A percentile compares a stretch with the other conserved stretches of the same genome.
phyloP scores from a whole-genome alignment of 1,140 invertebrate species.

The Meloidogyne floridensis region DNA sequence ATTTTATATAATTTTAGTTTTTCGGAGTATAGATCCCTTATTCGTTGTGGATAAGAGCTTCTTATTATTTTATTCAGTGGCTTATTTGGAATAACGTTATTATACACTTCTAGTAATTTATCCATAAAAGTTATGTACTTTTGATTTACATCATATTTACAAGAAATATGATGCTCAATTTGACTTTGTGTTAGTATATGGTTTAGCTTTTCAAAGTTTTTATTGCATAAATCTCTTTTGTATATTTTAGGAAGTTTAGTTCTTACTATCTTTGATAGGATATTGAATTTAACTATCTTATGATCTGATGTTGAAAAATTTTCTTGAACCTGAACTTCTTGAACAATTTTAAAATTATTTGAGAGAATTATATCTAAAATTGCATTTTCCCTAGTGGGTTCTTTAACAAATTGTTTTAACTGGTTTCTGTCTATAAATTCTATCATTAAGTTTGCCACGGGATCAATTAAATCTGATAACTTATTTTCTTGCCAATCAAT shows the following conservation, averaged over 20 bases:
- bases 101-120: not conserved
- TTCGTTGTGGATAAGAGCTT: too few species aligned
- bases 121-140: not conserved
- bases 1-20: too few species aligned
- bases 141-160: not conserved
- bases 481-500: not conserved
- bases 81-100: not conserved
- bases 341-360: too few species aligned
- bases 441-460: not conserved
- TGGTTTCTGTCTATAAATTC: constrained; percentile 2
- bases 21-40: too few species aligned
- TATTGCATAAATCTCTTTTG: not conserved
- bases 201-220: too few species aligned
- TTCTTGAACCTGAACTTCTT: too few species aligned
- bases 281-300: constrained; percentile 2
- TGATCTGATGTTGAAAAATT: too few species aligned
- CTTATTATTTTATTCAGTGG: not conserved
- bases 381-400: too few species aligned
- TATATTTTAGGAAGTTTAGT: constrained; percentile 1
- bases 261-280: not conserved
- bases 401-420: not conserved
- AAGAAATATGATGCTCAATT: not conserved
- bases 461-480: not conserved
- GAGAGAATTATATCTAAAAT: too few species aligned
- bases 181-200: not conserved